A percentile compares a stretch with the other conserved stretches of the same genome.
These are phyloP conservation scores for Acleris holmiana DNA, from an alignment of 2,888 invertebrate genomes.

Conservation along the genomic window DNA sequence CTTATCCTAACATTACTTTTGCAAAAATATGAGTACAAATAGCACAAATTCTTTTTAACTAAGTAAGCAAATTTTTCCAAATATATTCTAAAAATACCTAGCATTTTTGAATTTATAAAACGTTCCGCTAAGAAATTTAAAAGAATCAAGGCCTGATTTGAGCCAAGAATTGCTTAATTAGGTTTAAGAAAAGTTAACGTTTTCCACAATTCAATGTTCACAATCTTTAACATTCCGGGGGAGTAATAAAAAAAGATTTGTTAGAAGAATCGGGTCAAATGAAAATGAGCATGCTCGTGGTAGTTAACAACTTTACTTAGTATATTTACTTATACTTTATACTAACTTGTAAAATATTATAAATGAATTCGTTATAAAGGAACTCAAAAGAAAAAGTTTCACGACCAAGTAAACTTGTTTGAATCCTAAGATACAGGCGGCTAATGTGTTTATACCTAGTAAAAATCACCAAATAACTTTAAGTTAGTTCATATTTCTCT, in stretches of 20 bases:
- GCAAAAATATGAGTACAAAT: no score
- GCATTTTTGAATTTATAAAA: slow-evolving; percentile 2
- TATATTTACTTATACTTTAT: no score
- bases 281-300: slow-evolving; percentile 3
- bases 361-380: no score
- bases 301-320: slow-evolving; percentile 8
- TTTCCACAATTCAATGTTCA: slow-evolving; percentile 13
- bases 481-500: no score
- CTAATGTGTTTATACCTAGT: no score
- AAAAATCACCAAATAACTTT: no score
- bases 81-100: slow-evolving; percentile 1
- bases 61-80: background rate
- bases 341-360: no score
- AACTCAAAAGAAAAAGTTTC: no score
- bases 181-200: slow-evolving; percentile 20
- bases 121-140: slow-evolving; percentile 7
- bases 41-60: no score
- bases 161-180: slow-evolving; percentile 18
- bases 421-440: no score
- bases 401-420: no score
- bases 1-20: no score
- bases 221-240: slow-evolving; percentile 15
- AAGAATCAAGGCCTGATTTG: slow-evolving; percentile 18
- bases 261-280: slow-evolving; percentile 10
- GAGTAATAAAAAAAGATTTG: slow-evolving; percentile 3